Evolutionary conservation across 2,888 invertebrate species (phyloP).

Genomic region (Pandemis heparana): DNA sequence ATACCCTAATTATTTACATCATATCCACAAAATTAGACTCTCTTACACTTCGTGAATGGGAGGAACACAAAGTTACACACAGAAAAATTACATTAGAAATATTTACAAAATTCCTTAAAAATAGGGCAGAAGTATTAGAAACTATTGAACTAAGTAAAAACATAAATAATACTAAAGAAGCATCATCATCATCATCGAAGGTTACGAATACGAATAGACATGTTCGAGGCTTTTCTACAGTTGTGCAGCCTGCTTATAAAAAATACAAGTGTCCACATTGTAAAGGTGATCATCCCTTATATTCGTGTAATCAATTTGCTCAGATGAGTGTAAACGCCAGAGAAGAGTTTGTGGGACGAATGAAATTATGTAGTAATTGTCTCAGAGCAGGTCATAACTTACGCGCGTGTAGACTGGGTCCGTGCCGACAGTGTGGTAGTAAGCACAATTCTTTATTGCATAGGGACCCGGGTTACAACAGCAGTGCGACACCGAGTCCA

Average conservation of each 20-base stretch:
- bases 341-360: not conserved
- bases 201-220: not conserved
- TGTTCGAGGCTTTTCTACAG: not conserved
- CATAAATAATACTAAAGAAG: not conserved
- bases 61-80: not conserved
- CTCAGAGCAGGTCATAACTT: not conserved
- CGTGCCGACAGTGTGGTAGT: not conserved
- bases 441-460: not conserved
- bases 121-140: slow-evolving; percentile 4
- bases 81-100: not conserved
- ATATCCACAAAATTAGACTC: not conserved
- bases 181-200: no score
- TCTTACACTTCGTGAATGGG: not conserved
- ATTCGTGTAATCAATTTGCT: not conserved
- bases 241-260: not conserved
- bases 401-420: not conserved
- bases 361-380: not conserved
- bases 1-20: not conserved
- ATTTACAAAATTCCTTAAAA: not conserved
- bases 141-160: not conserved
- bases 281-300: not conserved
- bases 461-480: not conserved
- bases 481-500: not conserved
- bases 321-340: not conserved
- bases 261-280: not conserved